Evolutionary conservation across 2,113 vertebrate genomes (phyloP).

Genomic region (Symphodus melops): DNA sequence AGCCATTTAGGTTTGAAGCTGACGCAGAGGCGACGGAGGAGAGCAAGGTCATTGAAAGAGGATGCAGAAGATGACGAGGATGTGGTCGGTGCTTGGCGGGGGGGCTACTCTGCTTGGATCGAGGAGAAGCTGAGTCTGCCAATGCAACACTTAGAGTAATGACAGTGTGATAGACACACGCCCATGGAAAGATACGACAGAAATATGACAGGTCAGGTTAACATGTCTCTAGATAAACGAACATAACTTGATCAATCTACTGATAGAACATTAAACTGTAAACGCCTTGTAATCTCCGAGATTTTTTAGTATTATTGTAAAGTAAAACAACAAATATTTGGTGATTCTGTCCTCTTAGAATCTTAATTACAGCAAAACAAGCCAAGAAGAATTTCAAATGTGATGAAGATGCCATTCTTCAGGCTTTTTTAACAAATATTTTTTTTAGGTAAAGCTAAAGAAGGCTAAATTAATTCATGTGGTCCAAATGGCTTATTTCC

Average conservation of each 20-base stretch:
- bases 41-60: slow-evolving; percentile 70
- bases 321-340: neutral
- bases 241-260: too few species aligned
- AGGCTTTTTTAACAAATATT: too few species aligned
- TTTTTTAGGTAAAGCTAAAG: too few species aligned
- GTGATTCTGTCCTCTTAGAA: too few species aligned
- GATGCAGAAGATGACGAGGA: slow-evolving; percentile 67
- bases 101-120: slow-evolving; percentile 55
- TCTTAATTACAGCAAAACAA: neutral
- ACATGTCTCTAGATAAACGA: too few species aligned
- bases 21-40: slow-evolving; percentile 46
- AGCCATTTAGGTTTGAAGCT: slow-evolving; percentile 68
- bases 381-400: neutral
- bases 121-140: slow-evolving; percentile 43
- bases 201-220: neutral
- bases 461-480: too few species aligned
- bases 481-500: too few species aligned
- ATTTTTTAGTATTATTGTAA: too few species aligned
- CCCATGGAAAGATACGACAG: slow-evolving; percentile 4
- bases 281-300: neutral
- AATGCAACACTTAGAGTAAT: slow-evolving; percentile 55
- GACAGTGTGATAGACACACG: slow-evolving; percentile 28
- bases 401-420: too few species aligned
- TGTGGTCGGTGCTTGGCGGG: slow-evolving; percentile 44
- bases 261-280: too few species aligned